Base-by-base conservation (phyloP, 2,797 vertebrate species). In the Psittacula echo region DNA sequence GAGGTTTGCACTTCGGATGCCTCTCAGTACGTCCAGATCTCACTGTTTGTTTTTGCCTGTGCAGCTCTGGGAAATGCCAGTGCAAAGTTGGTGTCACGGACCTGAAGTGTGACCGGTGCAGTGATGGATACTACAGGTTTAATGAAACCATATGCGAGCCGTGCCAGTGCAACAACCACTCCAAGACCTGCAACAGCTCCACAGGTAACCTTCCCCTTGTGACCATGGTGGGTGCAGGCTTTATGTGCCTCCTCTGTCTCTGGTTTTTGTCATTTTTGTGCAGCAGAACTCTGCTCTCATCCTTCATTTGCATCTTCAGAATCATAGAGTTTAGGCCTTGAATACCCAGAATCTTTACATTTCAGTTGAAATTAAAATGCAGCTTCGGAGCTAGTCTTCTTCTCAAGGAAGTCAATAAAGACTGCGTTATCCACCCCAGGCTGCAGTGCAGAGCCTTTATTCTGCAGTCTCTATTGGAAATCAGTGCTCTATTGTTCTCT, bases 101-200 rank as follows among this genome's bases (percentile, higher is more conserved):
- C 61, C 98, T 98, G 60, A 98, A 98, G 91, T 99, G 99, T 96
- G 98, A 99, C 23, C 98, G 90, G 51, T 99, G 99, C 97, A 98
- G 98, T 47, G 98, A 98, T 1, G 99, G 99, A 10, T 99, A 98
- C 97, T 99, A 98, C 93, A 97, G 97, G 94, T 98, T 99, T 96
- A 99, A 98, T 53, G 97, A 95, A 85, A 98, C 91, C 2, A 97
- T 98, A 34, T 99, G 99, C 27, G 97, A 97, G 89, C 99, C 97
- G 2, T 99, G 99, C 96, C 98, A 97, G 94, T 99, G 99, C 97
- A 98, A 98, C 96, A 98, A 98, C 97, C 98, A 98, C 95, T 99
- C 99, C 94, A 97, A 83, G 85, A 98, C 96, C 97, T 99, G 99
- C 91, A 96, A 99, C 93, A 91, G 6, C 54, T 32, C 92, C 23